Evolutionary conservation across 2,113 vertebrate genomes (phyloP), one percentile per base, ranked within the genome.

Genomic region (Colaptes auratus): DNA sequence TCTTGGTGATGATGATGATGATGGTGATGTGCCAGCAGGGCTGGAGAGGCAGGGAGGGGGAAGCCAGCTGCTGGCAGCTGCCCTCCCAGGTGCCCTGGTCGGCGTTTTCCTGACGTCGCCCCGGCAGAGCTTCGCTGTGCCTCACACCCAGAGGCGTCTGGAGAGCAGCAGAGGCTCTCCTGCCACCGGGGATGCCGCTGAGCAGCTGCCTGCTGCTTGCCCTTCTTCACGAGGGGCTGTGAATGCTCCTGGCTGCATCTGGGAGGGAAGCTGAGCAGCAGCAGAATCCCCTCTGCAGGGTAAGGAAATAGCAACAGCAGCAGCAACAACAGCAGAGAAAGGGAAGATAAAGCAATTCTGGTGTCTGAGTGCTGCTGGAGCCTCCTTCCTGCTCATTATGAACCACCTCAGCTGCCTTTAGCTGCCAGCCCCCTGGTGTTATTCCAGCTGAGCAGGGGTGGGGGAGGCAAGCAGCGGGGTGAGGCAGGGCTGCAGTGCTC

Each of bases 391-490:
- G 81, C 95, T 98, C 96, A 93, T 97, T 97, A 96, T 73, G 71
- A 96, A 96, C 86, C 82, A 93, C 95, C 93, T 95, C 95, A 96
- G 95, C 95, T 96, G 79, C 88, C 96, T 97, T 97, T 93, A 97
- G 97, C 97, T 97, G 95, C 15, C 6, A 93, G 94, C 50, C 69
- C 69, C 96, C 90, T 73, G 55, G 88, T 90, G 53, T 96, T 96
- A 96, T 95, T 98, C 97, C 98, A 95, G 90, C 96, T 95, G 93
- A 97, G 82, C 91, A 63, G 92, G 64, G 87, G 80, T 88, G 96
- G 96, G 97, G 82, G 97, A 97, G 88, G 86, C 77, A 67, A 95
- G 53, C 89, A 87, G 96, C 95, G 93, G 66, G 96, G 93, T 97
- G 93, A 95, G 89, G 95, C 88, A 28, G 82, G 90, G 95, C 96